These are phyloP conservation scores for Oryzias melastigma DNA, from an alignment of 2,113 vertebrate species.

Conservation along the genomic window DNA sequence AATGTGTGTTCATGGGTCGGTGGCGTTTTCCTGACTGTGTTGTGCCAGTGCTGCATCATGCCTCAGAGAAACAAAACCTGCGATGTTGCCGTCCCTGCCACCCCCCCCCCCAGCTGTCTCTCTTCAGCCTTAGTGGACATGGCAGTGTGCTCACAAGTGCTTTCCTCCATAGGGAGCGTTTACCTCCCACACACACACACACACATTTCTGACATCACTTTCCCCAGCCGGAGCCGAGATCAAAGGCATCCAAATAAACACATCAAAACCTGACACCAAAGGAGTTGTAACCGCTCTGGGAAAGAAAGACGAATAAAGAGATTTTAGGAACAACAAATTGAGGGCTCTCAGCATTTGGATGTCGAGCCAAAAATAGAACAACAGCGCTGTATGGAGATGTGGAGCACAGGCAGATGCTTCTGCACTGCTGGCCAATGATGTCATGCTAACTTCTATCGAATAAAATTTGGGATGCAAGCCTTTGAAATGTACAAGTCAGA, in stretches of 20 bases:
- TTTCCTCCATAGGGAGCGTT: constrained; percentile 47
- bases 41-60: constrained; percentile 27
- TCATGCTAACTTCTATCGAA: constrained; percentile 17
- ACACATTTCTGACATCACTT: constrained; percentile 13
- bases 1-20: constrained; percentile 10
- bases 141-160: constrained; percentile 54
- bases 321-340: constrained; percentile 50
- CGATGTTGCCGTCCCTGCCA: constrained; percentile 42
- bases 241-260: constrained; percentile 61
- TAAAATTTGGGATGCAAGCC: constrained; percentile 28
- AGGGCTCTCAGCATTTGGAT: constrained; percentile 51
- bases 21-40: constrained; percentile 3
- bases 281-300: constrained; percentile 47
- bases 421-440: constrained; percentile 36
- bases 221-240: constrained; percentile 31
- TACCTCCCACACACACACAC: constrained; percentile 14
- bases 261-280: constrained; percentile 69
- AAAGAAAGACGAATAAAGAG: neutral
- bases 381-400: constrained; percentile 19
- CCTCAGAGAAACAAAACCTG: constrained; percentile 51
- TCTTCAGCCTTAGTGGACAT: constrained; percentile 63
- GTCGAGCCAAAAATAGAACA: constrained; percentile 39
- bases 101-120: constrained; percentile 49
- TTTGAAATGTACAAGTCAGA: constrained; percentile 48
- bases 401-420: constrained; percentile 12